Evolutionary conservation across 1,140 invertebrate species (phyloP), one percentile per base, ranked within the genome.

Genomic region (Drosophila lowei): DNA sequence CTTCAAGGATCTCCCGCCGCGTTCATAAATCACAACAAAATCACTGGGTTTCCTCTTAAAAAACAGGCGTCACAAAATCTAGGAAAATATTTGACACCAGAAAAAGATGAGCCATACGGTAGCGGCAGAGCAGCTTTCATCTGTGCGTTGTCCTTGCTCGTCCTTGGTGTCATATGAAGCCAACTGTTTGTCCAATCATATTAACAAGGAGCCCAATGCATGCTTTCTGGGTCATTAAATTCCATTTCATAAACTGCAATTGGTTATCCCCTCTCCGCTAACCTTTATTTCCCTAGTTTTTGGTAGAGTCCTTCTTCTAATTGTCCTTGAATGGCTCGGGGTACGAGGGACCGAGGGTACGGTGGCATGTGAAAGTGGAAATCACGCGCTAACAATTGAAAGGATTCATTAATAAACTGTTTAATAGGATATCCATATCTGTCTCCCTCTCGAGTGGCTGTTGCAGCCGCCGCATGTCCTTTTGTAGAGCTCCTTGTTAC

Each of bases 361-460:
- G 49, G 48, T 61, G 66, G 61, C 64, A 70, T 80, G 65, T 75
- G 83, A 86, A 83, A 83, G 75, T 64, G 78, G 34, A 88, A 88
- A 88, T 88, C 83, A 88, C 83, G 78, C 74, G 81, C 81, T 88
- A 86, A 86, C 81, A 88, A 86, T 83, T 78, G 71, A 88, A 86
- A 83, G 83, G 83, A 88, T 88, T 88, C 83, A 88, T 88, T 88
- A 88, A 88, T 88, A 88, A 88, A 83, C 86, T 88, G 75, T 88
- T 81, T 88, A 88, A 88, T 88, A 89, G 84, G 65, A 79, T 79
- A 85, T 74, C 68, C 71, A 84, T 67, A 74, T 75, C 61, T 70
- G 34, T 38, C 34, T 38, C 34, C 3, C 30, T 50, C 30, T 85
- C 53, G 78, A 86, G 64, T 77, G 49, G 64, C 53, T 73, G 48